Evolutionary conservation across 2,113 vertebrate species (phyloP).

Genomic region (Indri indri): DNA sequence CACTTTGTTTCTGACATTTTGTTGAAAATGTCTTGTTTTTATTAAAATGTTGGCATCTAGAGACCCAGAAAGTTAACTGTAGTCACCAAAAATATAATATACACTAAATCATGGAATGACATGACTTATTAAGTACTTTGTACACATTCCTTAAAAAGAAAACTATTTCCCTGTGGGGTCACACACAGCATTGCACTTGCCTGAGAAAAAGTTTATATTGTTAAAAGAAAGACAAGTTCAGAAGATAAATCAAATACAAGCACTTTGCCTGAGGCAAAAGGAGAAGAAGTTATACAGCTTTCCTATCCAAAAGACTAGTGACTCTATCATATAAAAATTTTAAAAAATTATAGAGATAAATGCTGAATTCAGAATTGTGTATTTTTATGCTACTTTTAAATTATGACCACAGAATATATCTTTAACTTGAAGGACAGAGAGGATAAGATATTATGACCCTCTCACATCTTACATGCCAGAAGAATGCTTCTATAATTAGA

Average conservation of each 20-base stretch:
- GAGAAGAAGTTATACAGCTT: slow-evolving; percentile 67
- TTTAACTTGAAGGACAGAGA: slow-evolving; percentile 57
- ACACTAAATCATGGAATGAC: slow-evolving; percentile 78
- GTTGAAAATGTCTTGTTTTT: slow-evolving; percentile 88
- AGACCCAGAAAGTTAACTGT: slow-evolving; percentile 85
- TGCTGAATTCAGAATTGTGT: slow-evolving; percentile 9
- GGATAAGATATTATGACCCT: not conserved
- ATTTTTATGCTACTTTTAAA: slow-evolving; percentile 50
- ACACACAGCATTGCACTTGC: slow-evolving; percentile 79
- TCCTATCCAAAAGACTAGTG: slow-evolving; percentile 52
- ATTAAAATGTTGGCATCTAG: slow-evolving; percentile 86
- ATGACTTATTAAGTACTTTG: slow-evolving; percentile 85
- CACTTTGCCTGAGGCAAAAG: slow-evolving; percentile 68
- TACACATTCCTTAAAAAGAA: slow-evolving; percentile 83
- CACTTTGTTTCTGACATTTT: slow-evolving; percentile 85
- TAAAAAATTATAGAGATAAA: slow-evolving; percentile 67
- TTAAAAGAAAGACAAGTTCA: slow-evolving; percentile 78
- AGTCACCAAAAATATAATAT: slow-evolving; percentile 82
- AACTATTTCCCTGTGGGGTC: slow-evolving; percentile 80
- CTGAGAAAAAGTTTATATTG: slow-evolving; percentile 77
- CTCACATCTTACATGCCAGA: slow-evolving; percentile 1
- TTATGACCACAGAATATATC: slow-evolving; percentile 56
- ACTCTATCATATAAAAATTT: slow-evolving; percentile 73
- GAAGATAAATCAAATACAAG: slow-evolving; percentile 82
- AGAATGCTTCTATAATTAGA: not conserved